phyloP scores from a whole-genome alignment of 2,797 vertebrate species.

The Threskiornis aethiopicus region DNA sequence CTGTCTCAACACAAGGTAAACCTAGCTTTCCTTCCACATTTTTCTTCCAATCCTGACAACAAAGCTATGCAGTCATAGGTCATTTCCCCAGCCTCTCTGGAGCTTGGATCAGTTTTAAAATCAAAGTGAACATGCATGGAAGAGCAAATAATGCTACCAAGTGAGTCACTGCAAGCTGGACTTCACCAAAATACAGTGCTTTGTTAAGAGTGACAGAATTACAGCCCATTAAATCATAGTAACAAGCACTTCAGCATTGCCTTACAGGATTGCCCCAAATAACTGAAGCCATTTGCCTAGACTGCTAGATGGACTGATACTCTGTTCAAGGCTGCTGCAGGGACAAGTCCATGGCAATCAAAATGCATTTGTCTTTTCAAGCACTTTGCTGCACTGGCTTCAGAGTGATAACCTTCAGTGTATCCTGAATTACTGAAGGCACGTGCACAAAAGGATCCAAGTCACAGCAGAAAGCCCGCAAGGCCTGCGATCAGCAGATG shows the following conservation, averaged over 20 bases:
- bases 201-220: background rate
- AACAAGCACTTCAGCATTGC: background rate
- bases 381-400: background rate
- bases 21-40: background rate
- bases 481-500: background rate
- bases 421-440: background rate
- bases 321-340: background rate
- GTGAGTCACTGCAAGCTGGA: background rate
- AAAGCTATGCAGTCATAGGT: background rate
- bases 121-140: background rate
- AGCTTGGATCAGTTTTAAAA: background rate
- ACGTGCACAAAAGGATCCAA: background rate
- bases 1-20: background rate
- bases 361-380: background rate
- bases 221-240: background rate
- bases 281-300: background rate
- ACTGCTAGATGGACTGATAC: background rate
- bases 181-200: background rate
- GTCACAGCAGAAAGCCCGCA: background rate
- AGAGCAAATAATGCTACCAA: background rate
- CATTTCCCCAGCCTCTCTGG: background rate
- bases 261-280: background rate
- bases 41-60: background rate
- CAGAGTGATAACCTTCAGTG: background rate
- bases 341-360: background rate